Conservation (phyloP, 2,888 invertebrate species). For the Minunthozetes semirufus region DNA sequence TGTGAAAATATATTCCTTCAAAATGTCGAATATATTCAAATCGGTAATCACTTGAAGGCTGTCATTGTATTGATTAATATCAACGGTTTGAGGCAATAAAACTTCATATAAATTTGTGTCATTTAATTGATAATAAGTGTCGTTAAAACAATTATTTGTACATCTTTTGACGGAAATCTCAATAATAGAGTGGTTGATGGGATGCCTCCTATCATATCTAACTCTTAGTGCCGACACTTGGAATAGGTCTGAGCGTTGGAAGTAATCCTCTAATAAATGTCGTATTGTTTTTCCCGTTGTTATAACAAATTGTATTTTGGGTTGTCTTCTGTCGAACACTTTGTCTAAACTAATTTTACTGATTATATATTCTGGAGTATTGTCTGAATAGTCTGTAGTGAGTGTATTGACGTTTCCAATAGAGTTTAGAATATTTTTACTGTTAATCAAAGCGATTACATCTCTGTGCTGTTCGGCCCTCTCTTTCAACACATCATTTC, state of each 20-base stretch:
- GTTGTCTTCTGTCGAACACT: background rate
- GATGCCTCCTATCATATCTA: background rate
- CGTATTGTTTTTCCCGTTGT: background rate
- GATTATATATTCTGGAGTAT: background rate
- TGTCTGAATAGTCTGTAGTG: background rate
- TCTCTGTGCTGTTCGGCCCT: background rate
- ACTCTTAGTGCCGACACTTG: conserved; percentile 11
- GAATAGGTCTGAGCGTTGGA: background rate
- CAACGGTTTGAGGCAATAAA: background rate
- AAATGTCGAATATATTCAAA: background rate
- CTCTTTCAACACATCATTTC: background rate
- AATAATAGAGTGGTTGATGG: background rate
- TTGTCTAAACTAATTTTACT: conserved; percentile 15
- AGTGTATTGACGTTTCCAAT: background rate
- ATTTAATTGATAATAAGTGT: background rate
- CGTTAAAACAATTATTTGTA: background rate
- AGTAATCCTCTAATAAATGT: background rate
- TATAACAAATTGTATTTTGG: background rate
- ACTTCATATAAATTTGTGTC: conserved; percentile 5
- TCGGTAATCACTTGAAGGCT: background rate
- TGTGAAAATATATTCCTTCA: background rate
- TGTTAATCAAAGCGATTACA: background rate
- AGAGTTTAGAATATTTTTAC: background rate
- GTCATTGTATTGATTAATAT: background rate
- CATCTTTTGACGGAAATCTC: conserved; percentile 2